Conservation (phyloP, 2,888 invertebrate genomes). For the Rhyacophila evoluta region DNA sequence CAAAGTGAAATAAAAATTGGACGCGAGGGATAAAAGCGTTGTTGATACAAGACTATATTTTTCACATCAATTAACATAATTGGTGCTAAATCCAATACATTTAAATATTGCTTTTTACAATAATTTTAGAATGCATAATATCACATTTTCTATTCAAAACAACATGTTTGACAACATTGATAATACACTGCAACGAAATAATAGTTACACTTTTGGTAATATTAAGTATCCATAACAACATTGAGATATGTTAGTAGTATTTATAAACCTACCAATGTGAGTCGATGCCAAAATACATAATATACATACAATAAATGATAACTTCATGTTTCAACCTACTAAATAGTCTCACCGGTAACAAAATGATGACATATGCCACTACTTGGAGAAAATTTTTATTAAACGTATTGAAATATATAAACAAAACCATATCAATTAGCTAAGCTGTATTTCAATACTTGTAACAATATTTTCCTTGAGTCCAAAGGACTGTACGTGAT, state of each 20-base stretch:
- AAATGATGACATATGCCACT: no score
- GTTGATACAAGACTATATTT: constrained; percentile 32
- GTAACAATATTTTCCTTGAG: no score
- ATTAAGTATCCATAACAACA: constrained; percentile 39
- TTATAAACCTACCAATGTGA: background rate
- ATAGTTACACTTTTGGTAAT: constrained; percentile 1
- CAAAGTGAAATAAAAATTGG: background rate
- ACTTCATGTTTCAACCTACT: no score
- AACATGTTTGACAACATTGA: constrained; percentile 30
- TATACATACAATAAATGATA: no score
- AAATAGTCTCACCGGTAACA: no score
- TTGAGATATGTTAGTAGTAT: constrained; percentile 40
- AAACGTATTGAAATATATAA: no score
- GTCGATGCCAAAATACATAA: no score
- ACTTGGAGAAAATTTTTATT: no score
- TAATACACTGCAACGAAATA: background rate
- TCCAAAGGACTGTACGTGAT: no score
- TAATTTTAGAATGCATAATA: constrained; percentile 47
- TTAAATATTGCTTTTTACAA: constrained; percentile 42
- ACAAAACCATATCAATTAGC: no score
- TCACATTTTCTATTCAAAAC: constrained; percentile 45
- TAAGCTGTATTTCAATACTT: no score
- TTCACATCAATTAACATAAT: constrained; percentile 53
- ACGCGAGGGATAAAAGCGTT: constrained; percentile 33
- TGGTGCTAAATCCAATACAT: constrained; percentile 38